phyloP scores from a whole-genome alignment of 1,140 invertebrate species.

The Eriosoma lanigerum region DNA sequence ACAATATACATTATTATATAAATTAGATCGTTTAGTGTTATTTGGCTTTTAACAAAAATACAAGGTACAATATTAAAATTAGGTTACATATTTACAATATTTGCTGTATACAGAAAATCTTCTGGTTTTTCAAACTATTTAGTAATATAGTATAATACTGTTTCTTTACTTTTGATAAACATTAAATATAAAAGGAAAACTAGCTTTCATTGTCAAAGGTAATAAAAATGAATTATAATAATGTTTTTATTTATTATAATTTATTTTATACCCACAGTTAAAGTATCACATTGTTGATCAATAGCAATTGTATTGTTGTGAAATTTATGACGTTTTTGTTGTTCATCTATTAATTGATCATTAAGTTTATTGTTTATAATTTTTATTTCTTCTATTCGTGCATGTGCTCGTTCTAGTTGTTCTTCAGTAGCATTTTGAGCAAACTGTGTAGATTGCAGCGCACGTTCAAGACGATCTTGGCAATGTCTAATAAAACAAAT shows the following conservation, averaged over 20 bases:
- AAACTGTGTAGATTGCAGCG: constrained; percentile 43
- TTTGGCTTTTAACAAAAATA: too few species aligned
- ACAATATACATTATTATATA: background rate
- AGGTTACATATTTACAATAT: too few species aligned
- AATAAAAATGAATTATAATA: too few species aligned
- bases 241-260: too few species aligned
- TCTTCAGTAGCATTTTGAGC: constrained; percentile 44
- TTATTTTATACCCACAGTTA: constrained; percentile 13
- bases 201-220: too few species aligned
- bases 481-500: background rate
- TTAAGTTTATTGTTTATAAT: constrained; percentile 36
- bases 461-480: constrained; percentile 32
- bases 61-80: too few species aligned
- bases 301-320: constrained; percentile 8
- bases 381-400: constrained; percentile 47
- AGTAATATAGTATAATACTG: too few species aligned
- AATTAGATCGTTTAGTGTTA: too few species aligned
- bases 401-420: constrained; percentile 43
- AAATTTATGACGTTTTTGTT: constrained; percentile 41
- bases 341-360: constrained; percentile 29
- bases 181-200: too few species aligned
- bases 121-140: too few species aligned
- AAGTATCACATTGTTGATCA: constrained; percentile 35
- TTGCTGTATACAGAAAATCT: too few species aligned
- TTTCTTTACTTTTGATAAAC: too few species aligned